phyloP scores from a whole-genome alignment of 2,888 invertebrate genomes.

The Chaitophorus viminalis region DNA sequence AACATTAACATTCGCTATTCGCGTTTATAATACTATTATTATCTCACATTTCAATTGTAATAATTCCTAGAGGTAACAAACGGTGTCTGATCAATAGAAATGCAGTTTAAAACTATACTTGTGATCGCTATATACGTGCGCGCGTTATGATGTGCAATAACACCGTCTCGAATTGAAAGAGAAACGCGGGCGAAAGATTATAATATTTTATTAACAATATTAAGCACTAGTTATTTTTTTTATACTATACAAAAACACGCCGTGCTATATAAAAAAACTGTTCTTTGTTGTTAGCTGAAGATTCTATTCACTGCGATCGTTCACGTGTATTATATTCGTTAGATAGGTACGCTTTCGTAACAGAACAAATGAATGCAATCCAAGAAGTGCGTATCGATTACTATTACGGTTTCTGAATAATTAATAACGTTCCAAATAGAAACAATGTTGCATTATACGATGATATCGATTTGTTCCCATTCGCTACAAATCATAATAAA shows the following conservation, averaged over 20 bases:
- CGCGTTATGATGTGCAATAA: neutral
- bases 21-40: too few species aligned
- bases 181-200: neutral
- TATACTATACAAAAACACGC: neutral
- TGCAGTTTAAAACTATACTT: neutral
- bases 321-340: neutral
- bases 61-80: neutral
- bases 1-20: neutral
- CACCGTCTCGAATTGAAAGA: neutral
- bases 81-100: neutral
- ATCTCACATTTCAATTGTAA: neutral
- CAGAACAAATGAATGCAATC: too few species aligned
- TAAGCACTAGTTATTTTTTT: too few species aligned
- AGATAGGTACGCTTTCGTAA: too few species aligned
- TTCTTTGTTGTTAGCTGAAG: neutral
- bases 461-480: neutral
- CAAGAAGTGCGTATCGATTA: neutral
- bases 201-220: neutral
- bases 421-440: neutral
- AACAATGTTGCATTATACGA: neutral
- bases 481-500: neutral
- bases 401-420: neutral
- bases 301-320: conserved; percentile 3
- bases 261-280: neutral
- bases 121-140: too few species aligned